These are phyloP conservation scores for Phymorhynchus buccinoides DNA, from an alignment of 1,140 invertebrate genomes.

Conservation along the genomic window DNA sequence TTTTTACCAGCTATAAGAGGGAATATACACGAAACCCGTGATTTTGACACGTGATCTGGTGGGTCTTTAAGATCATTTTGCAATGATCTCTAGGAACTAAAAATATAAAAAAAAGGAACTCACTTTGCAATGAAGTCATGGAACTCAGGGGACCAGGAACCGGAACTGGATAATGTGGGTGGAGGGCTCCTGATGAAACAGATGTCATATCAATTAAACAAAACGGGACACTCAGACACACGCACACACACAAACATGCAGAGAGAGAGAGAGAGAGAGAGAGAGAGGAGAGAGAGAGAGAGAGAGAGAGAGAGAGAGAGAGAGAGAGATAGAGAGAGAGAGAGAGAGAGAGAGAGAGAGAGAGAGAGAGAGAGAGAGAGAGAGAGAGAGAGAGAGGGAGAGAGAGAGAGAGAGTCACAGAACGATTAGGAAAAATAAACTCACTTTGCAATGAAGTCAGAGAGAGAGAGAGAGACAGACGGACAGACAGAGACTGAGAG, in stretches of 20 bases:
- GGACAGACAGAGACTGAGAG: no score
- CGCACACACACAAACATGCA: constrained; percentile 13
- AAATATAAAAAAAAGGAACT: no score
- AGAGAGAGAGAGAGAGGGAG: neutral
- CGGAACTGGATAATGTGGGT: constrained; percentile 74
- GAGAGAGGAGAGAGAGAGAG: neutral
- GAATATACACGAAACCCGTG: no score
- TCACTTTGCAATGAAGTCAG: no score
- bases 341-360: constrained; percentile 21
- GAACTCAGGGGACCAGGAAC: constrained; percentile 65
- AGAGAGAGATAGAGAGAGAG: neutral
- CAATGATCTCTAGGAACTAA: no score
- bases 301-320: constrained; percentile 25
- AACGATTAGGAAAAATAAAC: no score
- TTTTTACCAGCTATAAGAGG: no score
- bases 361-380: neutral
- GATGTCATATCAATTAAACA: neutral
- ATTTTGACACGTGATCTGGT: no score
- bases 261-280: constrained; percentile 18
- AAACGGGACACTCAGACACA: neutral
- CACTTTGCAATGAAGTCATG: constrained; percentile 68
- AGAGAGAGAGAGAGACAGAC: no score
- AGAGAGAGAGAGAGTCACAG: no score
- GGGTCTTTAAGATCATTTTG: no score
- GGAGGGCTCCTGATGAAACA: constrained; percentile 84